These are phyloP conservation scores for Pterois miles DNA, from an alignment of 2,797 vertebrate genomes.

Conservation along the genomic window DNA sequence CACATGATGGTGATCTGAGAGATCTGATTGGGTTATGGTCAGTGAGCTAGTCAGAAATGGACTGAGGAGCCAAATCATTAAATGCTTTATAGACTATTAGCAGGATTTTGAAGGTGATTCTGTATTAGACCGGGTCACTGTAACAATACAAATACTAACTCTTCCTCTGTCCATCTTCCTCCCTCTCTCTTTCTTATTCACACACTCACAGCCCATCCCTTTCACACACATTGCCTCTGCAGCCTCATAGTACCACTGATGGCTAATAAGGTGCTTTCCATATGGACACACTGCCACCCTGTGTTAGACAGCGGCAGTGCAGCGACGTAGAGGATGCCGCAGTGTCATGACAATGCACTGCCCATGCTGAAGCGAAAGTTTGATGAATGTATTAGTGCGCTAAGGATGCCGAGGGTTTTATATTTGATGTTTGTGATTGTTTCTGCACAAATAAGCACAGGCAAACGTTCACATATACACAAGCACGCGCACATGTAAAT, in stretches of 20 bases:
- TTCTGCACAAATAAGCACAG: not conserved
- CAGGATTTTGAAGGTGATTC: not conserved
- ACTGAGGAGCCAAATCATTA: not conserved
- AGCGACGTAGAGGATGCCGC: conserved; percentile 38
- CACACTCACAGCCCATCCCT: conserved; percentile 32
- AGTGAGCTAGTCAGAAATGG: not conserved
- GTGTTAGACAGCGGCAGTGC: conserved; percentile 63
- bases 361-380: conserved; percentile 45
- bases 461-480: not conserved
- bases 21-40: not conserved
- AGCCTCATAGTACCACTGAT: conserved; percentile 24
- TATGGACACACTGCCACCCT: conserved; percentile 75
- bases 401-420: conserved; percentile 28
- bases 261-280: not conserved
- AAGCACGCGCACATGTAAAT: conserved; percentile 19
- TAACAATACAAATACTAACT: not conserved
- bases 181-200: conserved; percentile 33
- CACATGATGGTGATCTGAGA: not conserved
- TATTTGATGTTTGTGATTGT: conserved; percentile 27
- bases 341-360: conserved; percentile 53
- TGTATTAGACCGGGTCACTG: not conserved
- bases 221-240: conserved; percentile 50
- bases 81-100: not conserved
- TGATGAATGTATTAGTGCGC: conserved; percentile 48
- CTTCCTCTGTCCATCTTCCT: conserved; percentile 68